Evolutionary conservation across 1,140 invertebrate species (phyloP).

Genomic region (Callitettix versicolor): DNA sequence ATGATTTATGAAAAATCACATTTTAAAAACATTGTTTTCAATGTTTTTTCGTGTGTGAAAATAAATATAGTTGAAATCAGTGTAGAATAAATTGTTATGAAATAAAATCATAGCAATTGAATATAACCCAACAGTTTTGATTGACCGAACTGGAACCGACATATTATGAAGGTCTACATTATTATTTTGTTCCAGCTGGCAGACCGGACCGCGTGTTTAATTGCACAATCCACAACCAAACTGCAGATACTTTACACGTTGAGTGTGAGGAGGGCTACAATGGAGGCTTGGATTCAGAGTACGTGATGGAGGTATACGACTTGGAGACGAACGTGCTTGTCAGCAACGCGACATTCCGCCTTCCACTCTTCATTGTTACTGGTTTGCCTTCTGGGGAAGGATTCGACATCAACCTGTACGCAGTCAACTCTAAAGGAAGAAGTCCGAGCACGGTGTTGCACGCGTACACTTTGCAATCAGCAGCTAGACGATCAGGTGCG

Average conservation of each 20-base stretch:
- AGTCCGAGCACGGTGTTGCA: slow-evolving; percentile 51
- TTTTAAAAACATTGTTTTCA: too few relatives aligned
- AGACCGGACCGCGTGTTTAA: slow-evolving; percentile 48
- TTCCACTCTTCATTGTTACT: slow-evolving; percentile 49
- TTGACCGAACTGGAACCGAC: too few relatives aligned
- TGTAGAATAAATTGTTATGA: too few relatives aligned
- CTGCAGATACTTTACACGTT: slow-evolving; percentile 56
- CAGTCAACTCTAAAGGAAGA: slow-evolving; percentile 57
- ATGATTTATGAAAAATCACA: too few relatives aligned
- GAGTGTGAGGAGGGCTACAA: slow-evolving; percentile 51
- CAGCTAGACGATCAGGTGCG: slow-evolving; percentile 62
- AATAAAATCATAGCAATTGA: too few relatives aligned
- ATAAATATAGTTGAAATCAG: too few relatives aligned
- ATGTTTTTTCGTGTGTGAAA: too few relatives aligned
- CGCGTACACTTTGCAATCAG: slow-evolving; percentile 61
- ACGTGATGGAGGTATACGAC: slow-evolving; percentile 61
- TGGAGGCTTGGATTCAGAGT: slow-evolving; percentile 61
- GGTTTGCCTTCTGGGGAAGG: slow-evolving; percentile 51
- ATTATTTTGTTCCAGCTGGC: slow-evolving; percentile 32
- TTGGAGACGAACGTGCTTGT: slow-evolving; percentile 38
- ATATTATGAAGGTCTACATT: too few relatives aligned
- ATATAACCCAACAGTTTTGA: too few relatives aligned
- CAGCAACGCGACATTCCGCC: slow-evolving; percentile 45
- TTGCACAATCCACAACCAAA: slow-evolving; percentile 67
- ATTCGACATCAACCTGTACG: slow-evolving; percentile 54